Base-by-base conservation (phyloP, 2,797 vertebrate species). In the Semotilus atromaculatus region DNA sequence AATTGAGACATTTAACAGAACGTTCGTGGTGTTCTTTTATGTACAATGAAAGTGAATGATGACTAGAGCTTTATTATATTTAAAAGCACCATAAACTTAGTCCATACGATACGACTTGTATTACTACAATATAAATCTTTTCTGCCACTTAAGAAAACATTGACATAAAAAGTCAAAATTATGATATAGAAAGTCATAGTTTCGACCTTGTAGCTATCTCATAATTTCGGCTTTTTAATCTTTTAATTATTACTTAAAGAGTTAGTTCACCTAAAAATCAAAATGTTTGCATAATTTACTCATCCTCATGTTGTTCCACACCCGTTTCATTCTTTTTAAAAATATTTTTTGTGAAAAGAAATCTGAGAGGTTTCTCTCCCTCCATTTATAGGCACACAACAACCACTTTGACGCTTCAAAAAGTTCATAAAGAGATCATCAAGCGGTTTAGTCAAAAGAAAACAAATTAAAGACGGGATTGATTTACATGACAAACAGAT, bases 251-350 rank as follows among this genome's bases (percentile, higher is more conserved):
- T 5, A 26, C n/a, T 62, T 6, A 11, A 8, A 58, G 23, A 5
- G 23, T 14, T 26, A 60, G 58, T 14, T 60, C 10, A 60, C 11
- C 23, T 11, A 13, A 26, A 26, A 6, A 6, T 2, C 0, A 62
- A 58, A 58, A 14, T 29, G 6, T 1, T 29, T 62, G 11, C 5
- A 60, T 60, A 0, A 58, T n/a, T 55, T 55, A 23, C 53, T 19
- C 18, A 9, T 8, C 3, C 8, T 55, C 53, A 55, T 23, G 21
- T 62, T 13, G 5, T 26, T 60, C n/a, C 11, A 13, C 5, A 60
- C 11, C 1, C 5, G 11, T 14, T 23, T 23, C 0, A 1, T 26
- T 26, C 4, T 60, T n/a, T 58, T 60, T 5, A 0, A 11, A 58
- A 0, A 55, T 9, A 21, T 4, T 2, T n/a, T 58, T 58, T 11